Evolutionary conservation across 2,797 vertebrate genomes (phyloP), one percentile per base, ranked within the genome.

Genomic region (Bradypodion pumilum): DNA sequence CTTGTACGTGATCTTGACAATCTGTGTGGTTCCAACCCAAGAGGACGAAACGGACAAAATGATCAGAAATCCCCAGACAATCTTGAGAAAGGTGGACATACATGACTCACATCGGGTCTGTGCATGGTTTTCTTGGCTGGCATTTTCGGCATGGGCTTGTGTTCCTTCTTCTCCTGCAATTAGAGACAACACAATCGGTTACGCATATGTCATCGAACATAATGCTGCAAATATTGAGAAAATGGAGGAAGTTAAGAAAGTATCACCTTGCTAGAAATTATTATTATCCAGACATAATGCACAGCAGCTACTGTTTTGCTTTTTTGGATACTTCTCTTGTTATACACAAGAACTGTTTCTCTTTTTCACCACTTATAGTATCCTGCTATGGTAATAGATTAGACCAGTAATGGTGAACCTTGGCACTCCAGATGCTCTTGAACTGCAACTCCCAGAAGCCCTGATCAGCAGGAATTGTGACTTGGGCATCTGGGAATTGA

Each of bases 21-120:
- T 97, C 95, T 99, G 99, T 0, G 98, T 99, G 94, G 98, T 99
- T 91, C 99, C 99, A 56, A 99, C 97, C 98, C 98, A 99, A 86
- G 99, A 99, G 1, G 98, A 99, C 35, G 98, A 99, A 91, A 99
- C 96, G 12, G 98, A 98, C 90, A 99, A 93, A 82, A 99, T 97
- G 95, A 99, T 95, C 95, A 99, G 95, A 90, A 99, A 96, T 88
- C 98, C 98, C 84, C 98, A 98, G 90, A 99, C 92, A 40, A 98
- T 96, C 95, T 99, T 99, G 91, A 99, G 95, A 89, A 95, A 95
- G 0, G 95, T 90, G 78, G 95, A 96, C 29, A 95, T 95, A 87
- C 97, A 99, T 37, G 97, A 96, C 52, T 97, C 96, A 94, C 97
- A 98, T 77, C 97, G 96, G 49, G 93, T 95, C 91, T 95, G 97